Base-by-base conservation (phyloP, 2,113 vertebrate species). In the Prochilodus magdalenae region DNA sequence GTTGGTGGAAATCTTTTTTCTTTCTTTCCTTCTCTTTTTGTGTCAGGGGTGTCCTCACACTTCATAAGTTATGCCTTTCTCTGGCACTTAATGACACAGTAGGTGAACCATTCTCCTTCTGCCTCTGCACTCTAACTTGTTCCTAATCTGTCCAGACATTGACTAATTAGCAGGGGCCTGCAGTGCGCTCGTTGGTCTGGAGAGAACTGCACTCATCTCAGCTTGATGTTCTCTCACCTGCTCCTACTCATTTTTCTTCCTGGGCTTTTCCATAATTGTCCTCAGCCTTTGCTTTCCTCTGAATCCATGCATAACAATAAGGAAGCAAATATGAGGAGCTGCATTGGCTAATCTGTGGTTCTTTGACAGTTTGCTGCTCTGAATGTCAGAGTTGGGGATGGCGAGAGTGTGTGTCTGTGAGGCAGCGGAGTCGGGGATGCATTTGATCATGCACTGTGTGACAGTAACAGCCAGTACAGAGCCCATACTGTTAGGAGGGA, bases 101-200 rank as follows among this genome's bases (percentile, higher is more conserved):
- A 71, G 76, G 20, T 73, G 70, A 81, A 83, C 27, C 27, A 20
- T 59, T 60, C 40, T 81, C 69, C 77, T 69, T 77, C 80, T 44
- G 65, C 75, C 55, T 55, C 77, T 60, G n/a, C 80, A 67, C 70
- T 74, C 80, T 33, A 47, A 27, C 76, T 70, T 76, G 78, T 62
- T 73, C 75, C 29, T 85, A 81, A 86, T 88, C 77, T 83, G 70
- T 85, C 78, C 77, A 77, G 84, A 87, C 80, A 49, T 59, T 89
- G 77, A 84, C 57, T 87, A 89, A 87, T 86, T 83, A 89, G 73
- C 75, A 59, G n/a, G 69, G 79, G 67, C 78, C 75, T 67, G 60
- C 16, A 30, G 73, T 83, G 77, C 83, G 72, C 72, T 57, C 47
- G 51, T 16, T 44, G 24, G 77, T 77, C 77, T 83, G 81, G 26